These are phyloP conservation scores for Phymatocera aterrima DNA, from an alignment of 2,888 invertebrate genomes.

Conservation along the genomic window DNA sequence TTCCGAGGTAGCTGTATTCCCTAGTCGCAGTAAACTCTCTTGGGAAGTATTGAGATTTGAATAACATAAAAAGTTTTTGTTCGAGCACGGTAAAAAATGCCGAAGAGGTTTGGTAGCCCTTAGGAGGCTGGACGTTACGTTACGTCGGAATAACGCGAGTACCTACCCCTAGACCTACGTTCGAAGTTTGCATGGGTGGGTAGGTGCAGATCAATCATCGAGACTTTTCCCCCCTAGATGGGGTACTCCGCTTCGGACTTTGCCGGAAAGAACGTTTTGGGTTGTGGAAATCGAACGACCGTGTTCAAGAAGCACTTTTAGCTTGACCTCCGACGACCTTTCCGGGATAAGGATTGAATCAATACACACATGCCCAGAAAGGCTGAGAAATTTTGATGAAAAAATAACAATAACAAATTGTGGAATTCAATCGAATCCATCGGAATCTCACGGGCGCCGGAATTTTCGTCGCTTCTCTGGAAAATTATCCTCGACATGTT, in stretches of 20 bases:
- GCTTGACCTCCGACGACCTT: constrained; percentile 2
- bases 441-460: no score
- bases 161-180: constrained; percentile 17
- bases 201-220: constrained; percentile 38
- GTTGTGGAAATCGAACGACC: not conserved
- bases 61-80: constrained; percentile 37
- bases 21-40: not conserved
- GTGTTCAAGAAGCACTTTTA: not conserved
- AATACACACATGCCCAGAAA: not conserved
- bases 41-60: constrained; percentile 41
- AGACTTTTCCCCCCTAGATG: constrained; percentile 5
- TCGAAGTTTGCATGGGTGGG: constrained; percentile 29
- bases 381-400: not conserved
- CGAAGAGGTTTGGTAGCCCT: not conserved
- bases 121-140: constrained; percentile 41
- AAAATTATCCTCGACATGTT: no score
- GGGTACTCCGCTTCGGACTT: not conserved
- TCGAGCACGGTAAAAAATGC: not conserved
- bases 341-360: not conserved
- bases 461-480: no score
- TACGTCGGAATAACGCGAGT: constrained; percentile 25
- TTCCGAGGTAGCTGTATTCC: constrained; percentile 20
- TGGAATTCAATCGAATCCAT: no score
- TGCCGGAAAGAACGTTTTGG: not conserved
- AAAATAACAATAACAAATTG: not conserved